Conservation (phyloP, 2,113 vertebrate genomes). For the Pagrus major region DNA sequence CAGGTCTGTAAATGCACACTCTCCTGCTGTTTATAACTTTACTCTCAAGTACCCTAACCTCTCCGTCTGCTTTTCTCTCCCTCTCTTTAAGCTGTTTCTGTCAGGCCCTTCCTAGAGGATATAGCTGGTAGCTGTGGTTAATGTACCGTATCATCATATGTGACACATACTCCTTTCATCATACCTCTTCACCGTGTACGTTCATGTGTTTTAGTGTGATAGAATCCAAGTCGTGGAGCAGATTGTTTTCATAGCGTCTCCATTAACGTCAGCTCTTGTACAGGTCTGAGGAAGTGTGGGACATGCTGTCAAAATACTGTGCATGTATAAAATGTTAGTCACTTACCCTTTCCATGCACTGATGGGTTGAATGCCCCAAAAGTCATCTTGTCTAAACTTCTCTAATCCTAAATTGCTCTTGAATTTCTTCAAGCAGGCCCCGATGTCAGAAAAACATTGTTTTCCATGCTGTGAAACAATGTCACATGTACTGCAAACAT, state of each 20-base stretch:
- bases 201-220: slow-evolving; percentile 40
- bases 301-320: slow-evolving; percentile 18
- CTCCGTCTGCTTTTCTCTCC: background rate
- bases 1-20: slow-evolving; percentile 43
- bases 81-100: slow-evolving; percentile 22
- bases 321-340: background rate
- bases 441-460: background rate
- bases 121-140: slow-evolving; percentile 43
- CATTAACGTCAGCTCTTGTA: slow-evolving; percentile 39
- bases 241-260: slow-evolving; percentile 50
- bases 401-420: background rate
- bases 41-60: slow-evolving; percentile 24
- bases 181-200: slow-evolving; percentile 15
- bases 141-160: slow-evolving; percentile 63
- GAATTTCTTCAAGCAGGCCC: slow-evolving; percentile 2
- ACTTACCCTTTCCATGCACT: slow-evolving; percentile 5
- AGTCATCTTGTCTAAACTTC: slow-evolving; percentile 3
- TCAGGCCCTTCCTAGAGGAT: slow-evolving; percentile 38
- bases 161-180: slow-evolving; percentile 73
- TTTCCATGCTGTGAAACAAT: background rate
- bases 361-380: background rate
- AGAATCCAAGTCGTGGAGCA: slow-evolving; percentile 17
- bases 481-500: background rate
- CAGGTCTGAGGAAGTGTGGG: slow-evolving; percentile 17
- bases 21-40: slow-evolving; percentile 43